phyloP scores from a whole-genome alignment of 2,888 invertebrate species.

The Chaitophorus viminalis region DNA sequence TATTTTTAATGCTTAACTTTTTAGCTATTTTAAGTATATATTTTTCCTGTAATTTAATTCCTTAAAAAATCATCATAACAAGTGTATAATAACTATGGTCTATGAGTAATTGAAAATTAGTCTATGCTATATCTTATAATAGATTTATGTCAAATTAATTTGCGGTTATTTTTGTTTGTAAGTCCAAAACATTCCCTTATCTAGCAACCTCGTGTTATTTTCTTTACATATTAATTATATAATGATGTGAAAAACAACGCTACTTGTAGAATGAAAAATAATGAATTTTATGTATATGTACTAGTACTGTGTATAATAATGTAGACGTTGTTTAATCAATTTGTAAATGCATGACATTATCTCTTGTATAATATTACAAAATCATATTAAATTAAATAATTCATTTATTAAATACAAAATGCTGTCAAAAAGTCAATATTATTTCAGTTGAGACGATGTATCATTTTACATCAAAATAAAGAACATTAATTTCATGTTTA shows the following conservation, averaged over 20 bases:
- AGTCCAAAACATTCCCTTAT: background rate
- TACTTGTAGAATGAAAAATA: background rate
- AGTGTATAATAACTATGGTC: background rate
- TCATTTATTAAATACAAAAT: background rate
- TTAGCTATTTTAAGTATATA: background rate
- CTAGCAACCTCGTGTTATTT: background rate
- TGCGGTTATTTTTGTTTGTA: background rate
- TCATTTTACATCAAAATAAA: background rate
- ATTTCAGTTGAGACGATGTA: background rate
- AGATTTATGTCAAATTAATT: background rate
- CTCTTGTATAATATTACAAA: background rate
- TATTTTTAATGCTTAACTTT: background rate
- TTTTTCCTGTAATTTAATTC: too few relatives aligned
- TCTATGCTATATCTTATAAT: background rate
- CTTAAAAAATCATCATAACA: background rate
- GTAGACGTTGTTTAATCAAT: background rate
- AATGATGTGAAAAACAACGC: background rate
- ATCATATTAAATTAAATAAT: constrained; percentile 1
- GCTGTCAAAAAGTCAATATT: background rate
- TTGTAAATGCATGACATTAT: background rate
- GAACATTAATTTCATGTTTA: background rate
- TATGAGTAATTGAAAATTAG: background rate
- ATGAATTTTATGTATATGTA: background rate
- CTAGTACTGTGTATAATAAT: too few relatives aligned
- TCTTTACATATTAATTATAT: background rate